Conservation (phyloP, 2,888 invertebrate genomes). For the Eupithecia subfuscata region DNA sequence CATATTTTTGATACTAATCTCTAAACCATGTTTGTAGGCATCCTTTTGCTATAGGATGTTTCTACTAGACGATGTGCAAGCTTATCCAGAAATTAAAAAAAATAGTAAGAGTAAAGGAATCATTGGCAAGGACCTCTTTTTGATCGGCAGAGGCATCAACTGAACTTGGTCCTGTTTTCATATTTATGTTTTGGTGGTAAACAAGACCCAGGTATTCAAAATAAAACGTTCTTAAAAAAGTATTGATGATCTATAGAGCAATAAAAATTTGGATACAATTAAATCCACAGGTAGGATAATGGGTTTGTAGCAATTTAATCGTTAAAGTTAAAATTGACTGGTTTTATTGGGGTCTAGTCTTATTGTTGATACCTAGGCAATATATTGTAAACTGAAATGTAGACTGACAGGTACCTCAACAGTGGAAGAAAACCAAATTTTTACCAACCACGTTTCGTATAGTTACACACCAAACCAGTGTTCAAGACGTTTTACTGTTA, state of each 20-base stretch:
- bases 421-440: neutral
- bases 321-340: neutral
- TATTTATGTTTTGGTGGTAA: neutral
- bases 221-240: neutral
- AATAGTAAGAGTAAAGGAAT: no score
- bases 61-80: neutral
- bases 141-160: neutral
- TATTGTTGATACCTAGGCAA: neutral
- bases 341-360: neutral
- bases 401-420: neutral
- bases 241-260: neutral
- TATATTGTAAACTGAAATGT: neutral
- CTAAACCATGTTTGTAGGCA: neutral
- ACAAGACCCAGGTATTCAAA: neutral
- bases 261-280: neutral
- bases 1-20: neutral
- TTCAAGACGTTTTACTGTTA: no score
- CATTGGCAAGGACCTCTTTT: neutral
- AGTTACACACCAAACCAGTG: neutral
- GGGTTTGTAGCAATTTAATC: neutral
- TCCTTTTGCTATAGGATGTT: no score
- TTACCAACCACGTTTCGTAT: neutral
- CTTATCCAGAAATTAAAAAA: neutral
- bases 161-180: no score
- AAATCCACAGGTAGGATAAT: neutral